Percentiles rank a stretch among this genome's conserved stretches.
Evolutionary conservation across 2,113 vertebrate genomes (phyloP).

Genomic region (Elachura formosa): DNA sequence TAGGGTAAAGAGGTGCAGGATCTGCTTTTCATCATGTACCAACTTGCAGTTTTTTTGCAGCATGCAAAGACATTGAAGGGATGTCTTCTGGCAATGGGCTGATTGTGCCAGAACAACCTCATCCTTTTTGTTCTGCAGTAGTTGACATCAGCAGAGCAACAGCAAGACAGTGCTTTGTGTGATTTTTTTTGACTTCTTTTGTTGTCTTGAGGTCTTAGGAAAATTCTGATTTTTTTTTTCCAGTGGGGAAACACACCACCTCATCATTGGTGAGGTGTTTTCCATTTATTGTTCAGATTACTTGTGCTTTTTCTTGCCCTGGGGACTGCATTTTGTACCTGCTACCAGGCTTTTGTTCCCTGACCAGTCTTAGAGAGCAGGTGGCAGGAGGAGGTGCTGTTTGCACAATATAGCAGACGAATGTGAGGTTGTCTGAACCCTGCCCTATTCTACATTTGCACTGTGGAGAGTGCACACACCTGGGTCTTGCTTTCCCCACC

Average conservation of each 20-base stretch:
- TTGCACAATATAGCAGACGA: background rate
- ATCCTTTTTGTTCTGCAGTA: background rate
- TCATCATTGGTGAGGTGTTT: background rate
- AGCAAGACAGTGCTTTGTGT: background rate
- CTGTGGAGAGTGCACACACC: rapidly evolving
- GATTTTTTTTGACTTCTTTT: background rate
- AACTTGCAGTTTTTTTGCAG: rapidly evolving
- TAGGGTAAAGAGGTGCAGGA: background rate
- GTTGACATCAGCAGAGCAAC: background rate
- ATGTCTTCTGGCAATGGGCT: background rate
- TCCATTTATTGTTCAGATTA: background rate
- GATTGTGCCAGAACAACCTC: background rate
- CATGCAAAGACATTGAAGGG: background rate
- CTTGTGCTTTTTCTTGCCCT: background rate
- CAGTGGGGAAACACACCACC: background rate
- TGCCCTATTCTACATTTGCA: background rate
- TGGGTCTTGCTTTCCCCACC: background rate
- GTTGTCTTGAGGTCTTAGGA: background rate
- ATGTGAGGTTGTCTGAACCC: background rate
- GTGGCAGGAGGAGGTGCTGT: background rate
- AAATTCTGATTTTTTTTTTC: background rate
- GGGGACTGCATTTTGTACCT: background rate
- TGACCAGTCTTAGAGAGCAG: background rate
- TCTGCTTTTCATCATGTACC: background rate
- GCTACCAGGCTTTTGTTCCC: background rate